Percentiles rank a stretch among this genome's conserved stretches.
Evolutionary conservation across 2,113 vertebrate species (phyloP).

Genomic region (Sander vitreus): DNA sequence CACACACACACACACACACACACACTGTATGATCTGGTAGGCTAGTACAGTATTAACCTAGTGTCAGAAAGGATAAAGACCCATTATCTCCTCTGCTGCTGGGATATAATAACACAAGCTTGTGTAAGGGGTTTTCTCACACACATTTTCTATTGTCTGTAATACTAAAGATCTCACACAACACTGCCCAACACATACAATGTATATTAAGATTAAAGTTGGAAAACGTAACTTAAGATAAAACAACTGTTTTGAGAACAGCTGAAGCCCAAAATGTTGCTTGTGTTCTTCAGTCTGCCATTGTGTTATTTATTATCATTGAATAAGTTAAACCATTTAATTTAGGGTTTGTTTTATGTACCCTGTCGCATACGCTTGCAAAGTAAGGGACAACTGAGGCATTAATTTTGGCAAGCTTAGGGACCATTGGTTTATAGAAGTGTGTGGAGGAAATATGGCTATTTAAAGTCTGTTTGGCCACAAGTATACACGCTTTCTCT

Average conservation of each 20-base stretch:
- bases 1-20: not conserved
- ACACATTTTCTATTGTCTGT: conserved; percentile 14
- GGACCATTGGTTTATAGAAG: conserved; percentile 24
- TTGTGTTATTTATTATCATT: conserved; percentile 33
- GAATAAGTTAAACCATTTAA: conserved; percentile 36
- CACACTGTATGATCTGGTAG: conserved; percentile 64
- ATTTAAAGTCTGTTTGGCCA: conserved; percentile 52
- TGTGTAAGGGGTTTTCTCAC: conserved; percentile 15
- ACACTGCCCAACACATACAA: not conserved
- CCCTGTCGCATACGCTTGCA: not conserved
- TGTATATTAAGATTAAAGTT: not conserved
- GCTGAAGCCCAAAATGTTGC: not conserved
- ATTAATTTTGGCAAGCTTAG: conserved; percentile 9
- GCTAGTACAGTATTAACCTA: conserved; percentile 79
- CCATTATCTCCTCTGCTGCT: conserved; percentile 66
- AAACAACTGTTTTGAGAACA: conserved; percentile 11
- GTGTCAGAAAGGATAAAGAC: conserved; percentile 68
- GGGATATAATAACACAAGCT: conserved; percentile 49
- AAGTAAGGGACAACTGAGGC: conserved; percentile 2
- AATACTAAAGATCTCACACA: conserved; percentile 20
- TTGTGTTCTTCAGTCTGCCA: not conserved
- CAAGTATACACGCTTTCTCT: conserved; percentile 48
- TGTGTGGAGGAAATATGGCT: conserved; percentile 30
- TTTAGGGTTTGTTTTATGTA: conserved; percentile 36
- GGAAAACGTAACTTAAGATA: not conserved